Conservation (phyloP, 2,113 vertebrate genomes). For the Pardalotus punctatus region DNA sequence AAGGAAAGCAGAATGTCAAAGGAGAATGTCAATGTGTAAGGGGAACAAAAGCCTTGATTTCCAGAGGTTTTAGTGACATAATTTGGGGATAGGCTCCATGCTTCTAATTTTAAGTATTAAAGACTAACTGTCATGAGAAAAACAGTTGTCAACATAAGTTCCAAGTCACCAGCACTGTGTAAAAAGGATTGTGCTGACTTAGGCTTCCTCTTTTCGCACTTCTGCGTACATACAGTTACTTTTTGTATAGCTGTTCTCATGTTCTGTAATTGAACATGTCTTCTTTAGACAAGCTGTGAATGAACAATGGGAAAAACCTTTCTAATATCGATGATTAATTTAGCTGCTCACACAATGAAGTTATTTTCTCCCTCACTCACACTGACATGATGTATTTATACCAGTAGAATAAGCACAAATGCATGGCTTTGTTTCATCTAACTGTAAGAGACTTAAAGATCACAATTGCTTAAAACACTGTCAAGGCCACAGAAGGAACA, state of each 20-base stretch:
- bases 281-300: not conserved
- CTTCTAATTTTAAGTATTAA: not conserved
- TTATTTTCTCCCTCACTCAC: not conserved
- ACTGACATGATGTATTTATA: not conserved
- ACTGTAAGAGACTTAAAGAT: not conserved
- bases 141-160: not conserved
- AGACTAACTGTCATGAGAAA: not conserved
- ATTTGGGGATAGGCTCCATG: not conserved
- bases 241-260: not conserved
- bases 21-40: not conserved
- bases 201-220: not conserved
- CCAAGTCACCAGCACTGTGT: not conserved
- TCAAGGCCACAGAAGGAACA: not conserved
- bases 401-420: not conserved
- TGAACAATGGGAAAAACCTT: not conserved
- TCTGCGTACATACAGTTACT: not conserved
- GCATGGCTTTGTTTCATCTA: not conserved
- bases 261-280: not conserved
- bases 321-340: not conserved
- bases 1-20: not conserved
- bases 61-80: not conserved
- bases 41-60: not conserved
- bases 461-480: not conserved
- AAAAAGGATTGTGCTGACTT: not conserved
- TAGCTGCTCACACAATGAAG: not conserved